Conservation (phyloP, 2,113 vertebrate genomes). For the Ploceus nigricollis region DNA sequence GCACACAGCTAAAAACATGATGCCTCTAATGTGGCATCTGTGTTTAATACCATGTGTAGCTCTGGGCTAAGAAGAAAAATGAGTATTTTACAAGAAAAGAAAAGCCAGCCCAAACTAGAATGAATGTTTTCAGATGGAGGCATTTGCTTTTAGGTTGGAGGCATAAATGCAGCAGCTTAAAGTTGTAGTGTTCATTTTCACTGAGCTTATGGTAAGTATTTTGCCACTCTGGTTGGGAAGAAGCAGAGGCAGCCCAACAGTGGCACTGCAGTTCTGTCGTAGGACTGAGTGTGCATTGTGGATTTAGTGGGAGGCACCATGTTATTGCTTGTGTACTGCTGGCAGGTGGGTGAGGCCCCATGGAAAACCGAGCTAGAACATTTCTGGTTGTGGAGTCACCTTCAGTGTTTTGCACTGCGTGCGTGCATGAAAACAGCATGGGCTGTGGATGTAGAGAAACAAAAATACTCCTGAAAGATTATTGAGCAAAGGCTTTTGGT, state of each 20-base stretch:
- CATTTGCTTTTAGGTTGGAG: not conserved
- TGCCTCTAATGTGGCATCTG: not conserved
- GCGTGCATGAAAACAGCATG: accelerated
- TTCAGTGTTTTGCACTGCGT: not conserved
- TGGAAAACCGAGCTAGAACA: not conserved
- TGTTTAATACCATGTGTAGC: not conserved
- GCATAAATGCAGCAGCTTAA: not conserved
- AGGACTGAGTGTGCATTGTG: not conserved
- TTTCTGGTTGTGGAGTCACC: not conserved
- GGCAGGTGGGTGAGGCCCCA: not conserved
- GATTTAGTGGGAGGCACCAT: not conserved
- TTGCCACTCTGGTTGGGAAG: not conserved
- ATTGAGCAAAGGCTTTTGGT: not conserved
- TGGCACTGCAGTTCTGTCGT: not conserved
- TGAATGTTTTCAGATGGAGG: not conserved
- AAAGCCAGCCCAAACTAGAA: not conserved
- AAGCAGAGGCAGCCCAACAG: not conserved
- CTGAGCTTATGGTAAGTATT: not conserved
- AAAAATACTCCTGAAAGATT: not conserved
- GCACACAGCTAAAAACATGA: accelerated
- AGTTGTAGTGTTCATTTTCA: not conserved
- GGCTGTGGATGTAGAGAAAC: not conserved
- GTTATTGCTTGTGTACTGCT: accelerated
- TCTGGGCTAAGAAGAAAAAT: not conserved
- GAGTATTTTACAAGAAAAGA: not conserved